Conservation (phyloP, 2,113 vertebrate genomes). For the Dromas ardeola region DNA sequence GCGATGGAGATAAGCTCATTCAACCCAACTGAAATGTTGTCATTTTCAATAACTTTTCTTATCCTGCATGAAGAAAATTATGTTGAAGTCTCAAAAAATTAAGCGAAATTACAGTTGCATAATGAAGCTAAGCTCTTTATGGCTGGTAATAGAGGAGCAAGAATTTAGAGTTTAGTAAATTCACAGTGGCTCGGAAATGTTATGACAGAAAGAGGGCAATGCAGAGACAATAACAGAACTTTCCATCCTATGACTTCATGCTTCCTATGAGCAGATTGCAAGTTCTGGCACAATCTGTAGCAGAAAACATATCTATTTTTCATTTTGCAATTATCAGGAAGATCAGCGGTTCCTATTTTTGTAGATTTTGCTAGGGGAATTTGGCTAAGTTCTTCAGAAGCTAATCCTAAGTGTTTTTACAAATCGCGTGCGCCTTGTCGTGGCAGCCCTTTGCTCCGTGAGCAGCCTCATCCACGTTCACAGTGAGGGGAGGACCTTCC, state of each 20-base stretch:
- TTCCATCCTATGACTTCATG: slow-evolving; percentile 11
- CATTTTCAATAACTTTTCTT: slow-evolving; percentile 12
- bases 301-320: slow-evolving; percentile 22
- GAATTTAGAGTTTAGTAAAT: slow-evolving; percentile 29
- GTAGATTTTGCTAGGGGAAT: background rate
- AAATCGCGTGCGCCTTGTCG: rapidly evolving
- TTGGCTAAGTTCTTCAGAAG: background rate
- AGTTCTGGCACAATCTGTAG: slow-evolving; percentile 12
- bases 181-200: background rate
- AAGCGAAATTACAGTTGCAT: slow-evolving; percentile 1
- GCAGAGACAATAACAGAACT: slow-evolving; percentile 38
- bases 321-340: slow-evolving; percentile 5
- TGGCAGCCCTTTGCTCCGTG: background rate
- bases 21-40: slow-evolving; percentile 40
- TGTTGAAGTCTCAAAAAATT: slow-evolving; percentile 33
- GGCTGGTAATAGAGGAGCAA: background rate
- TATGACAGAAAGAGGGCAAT: slow-evolving; percentile 63
- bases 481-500: background rate
- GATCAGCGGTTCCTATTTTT: background rate
- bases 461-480: background rate
- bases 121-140: slow-evolving; percentile 32
- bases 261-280: slow-evolving; percentile 24
- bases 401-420: background rate
- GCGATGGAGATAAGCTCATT: slow-evolving; percentile 23
- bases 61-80: slow-evolving; percentile 23